These are phyloP conservation scores for Sclerurus mexicanus DNA, from an alignment of 2,113 vertebrate genomes.

Conservation along the genomic window DNA sequence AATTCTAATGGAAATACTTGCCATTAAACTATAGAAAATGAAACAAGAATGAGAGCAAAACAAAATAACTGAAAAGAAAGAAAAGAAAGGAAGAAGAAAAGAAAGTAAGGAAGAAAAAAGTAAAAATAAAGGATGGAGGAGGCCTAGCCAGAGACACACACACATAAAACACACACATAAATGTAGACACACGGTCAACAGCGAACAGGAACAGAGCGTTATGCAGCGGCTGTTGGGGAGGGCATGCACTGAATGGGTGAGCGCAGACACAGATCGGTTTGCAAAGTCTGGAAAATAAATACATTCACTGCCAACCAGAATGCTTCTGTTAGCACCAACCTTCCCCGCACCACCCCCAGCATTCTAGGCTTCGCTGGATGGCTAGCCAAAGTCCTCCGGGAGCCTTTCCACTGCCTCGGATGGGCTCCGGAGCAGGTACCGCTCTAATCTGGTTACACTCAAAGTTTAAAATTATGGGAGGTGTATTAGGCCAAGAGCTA, in stretches of 20 bases:
- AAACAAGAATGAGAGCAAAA: neutral
- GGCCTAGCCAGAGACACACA: constrained; percentile 64
- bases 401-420: neutral
- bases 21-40: constrained; percentile 63
- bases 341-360: neutral
- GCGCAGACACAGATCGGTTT: constrained; percentile 57
- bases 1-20: constrained; percentile 74
- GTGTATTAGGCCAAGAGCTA: neutral
- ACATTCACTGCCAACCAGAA: constrained; percentile 55
- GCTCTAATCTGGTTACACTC: neutral
- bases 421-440: neutral
- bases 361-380: neutral
- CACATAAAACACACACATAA: constrained; percentile 59
- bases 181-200: constrained; percentile 74
- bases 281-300: constrained; percentile 60
- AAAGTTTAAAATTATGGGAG: neutral
- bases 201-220: constrained; percentile 70
- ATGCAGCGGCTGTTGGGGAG: constrained; percentile 67
- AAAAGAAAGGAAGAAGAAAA: neutral
- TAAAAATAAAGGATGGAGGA: constrained; percentile 58
- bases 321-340: neutral
- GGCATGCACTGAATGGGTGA: constrained; percentile 73
- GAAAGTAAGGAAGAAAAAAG: neutral
- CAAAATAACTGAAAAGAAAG: constrained; percentile 39
- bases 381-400: neutral